A percentile compares a stretch with the other conserved stretches of the same genome.
Conservation (phyloP, 1,140 invertebrate genomes). For the Drosophila bocki region DNA sequence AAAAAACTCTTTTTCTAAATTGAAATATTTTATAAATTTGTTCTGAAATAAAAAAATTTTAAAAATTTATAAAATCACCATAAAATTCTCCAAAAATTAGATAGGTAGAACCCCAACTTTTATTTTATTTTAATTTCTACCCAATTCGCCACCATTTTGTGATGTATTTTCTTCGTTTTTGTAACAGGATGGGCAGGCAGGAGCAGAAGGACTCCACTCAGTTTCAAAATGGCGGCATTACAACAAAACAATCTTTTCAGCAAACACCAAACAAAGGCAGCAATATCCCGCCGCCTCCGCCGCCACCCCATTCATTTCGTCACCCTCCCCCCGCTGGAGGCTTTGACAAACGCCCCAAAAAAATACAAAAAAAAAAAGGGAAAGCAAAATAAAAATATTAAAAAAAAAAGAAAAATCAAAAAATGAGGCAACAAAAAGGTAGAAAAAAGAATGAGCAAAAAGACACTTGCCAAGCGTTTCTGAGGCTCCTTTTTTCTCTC, state of each 20-base stretch:
- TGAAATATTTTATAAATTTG: not conserved
- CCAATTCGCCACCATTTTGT: slow-evolving; percentile 32
- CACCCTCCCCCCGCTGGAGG: slow-evolving; percentile 2
- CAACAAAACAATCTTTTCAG: slow-evolving; percentile 75
- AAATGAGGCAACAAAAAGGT: not conserved
- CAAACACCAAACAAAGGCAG: slow-evolving; percentile 75
- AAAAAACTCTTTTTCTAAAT: no score
- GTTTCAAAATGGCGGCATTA: slow-evolving; percentile 71
- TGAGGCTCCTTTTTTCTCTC: slow-evolving; percentile 14
- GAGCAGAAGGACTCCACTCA: slow-evolving; percentile 27
- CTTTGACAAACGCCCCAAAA: slow-evolving; percentile 62
- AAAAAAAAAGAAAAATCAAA: slow-evolving; percentile 1
- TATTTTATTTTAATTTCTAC: not conserved
- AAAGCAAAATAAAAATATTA: not conserved
- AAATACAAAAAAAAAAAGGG: slow-evolving; percentile 13
- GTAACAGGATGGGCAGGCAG: not conserved
- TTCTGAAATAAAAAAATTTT: not conserved
- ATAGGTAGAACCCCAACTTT: not conserved
- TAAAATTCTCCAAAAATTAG: no score
- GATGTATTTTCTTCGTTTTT: slow-evolving; percentile 15
- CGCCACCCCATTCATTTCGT: slow-evolving; percentile 25
- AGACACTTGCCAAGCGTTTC: slow-evolving; percentile 34
- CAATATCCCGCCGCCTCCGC: slow-evolving; percentile 48
- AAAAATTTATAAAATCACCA: not conserved
- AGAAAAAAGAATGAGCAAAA: slow-evolving; percentile 8